Evolutionary conservation across 2,888 invertebrate species (phyloP).

Genomic region (Biston stratarius): DNA sequence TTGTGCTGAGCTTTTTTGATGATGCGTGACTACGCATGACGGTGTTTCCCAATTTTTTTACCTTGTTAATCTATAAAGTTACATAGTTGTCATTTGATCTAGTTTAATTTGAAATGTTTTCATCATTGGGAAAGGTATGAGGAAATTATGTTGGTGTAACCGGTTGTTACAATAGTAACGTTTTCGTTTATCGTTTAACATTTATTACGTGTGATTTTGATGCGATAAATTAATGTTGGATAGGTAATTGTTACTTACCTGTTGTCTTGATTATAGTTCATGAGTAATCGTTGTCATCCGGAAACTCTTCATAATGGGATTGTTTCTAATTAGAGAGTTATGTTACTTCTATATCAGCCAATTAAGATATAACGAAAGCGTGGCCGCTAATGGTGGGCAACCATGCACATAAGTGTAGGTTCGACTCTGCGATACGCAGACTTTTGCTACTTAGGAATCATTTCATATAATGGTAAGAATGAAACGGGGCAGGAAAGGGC

Average conservation of each 20-base stretch:
- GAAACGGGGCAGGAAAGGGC: background rate
- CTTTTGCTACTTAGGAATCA: background rate
- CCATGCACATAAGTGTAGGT: slow-evolving; percentile 44
- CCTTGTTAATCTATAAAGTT: too few relatives aligned
- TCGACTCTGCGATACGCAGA: slow-evolving; percentile 40
- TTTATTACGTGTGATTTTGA: too few relatives aligned
- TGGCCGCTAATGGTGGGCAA: slow-evolving; percentile 35
- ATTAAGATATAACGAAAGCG: slow-evolving; percentile 42
- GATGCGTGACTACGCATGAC: background rate
- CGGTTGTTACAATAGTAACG: background rate
- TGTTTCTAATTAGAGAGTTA: slow-evolving; percentile 31
- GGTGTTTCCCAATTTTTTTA: slow-evolving; percentile 3
- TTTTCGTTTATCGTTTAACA: too few relatives aligned
- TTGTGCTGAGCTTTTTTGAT: background rate
- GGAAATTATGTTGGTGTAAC: background rate
- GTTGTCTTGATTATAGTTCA: background rate
- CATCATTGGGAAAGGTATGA: background rate
- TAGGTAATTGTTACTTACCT: background rate
- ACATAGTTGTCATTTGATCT: background rate
- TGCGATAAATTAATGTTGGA: too few relatives aligned
- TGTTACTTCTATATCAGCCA: slow-evolving; percentile 23
- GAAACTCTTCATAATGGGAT: slow-evolving; percentile 16
- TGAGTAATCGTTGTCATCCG: slow-evolving; percentile 8
- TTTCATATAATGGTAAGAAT: background rate
- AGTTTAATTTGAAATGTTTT: background rate